phyloP scores from a whole-genome alignment of 2,888 invertebrate species.

The Acleris literana region DNA sequence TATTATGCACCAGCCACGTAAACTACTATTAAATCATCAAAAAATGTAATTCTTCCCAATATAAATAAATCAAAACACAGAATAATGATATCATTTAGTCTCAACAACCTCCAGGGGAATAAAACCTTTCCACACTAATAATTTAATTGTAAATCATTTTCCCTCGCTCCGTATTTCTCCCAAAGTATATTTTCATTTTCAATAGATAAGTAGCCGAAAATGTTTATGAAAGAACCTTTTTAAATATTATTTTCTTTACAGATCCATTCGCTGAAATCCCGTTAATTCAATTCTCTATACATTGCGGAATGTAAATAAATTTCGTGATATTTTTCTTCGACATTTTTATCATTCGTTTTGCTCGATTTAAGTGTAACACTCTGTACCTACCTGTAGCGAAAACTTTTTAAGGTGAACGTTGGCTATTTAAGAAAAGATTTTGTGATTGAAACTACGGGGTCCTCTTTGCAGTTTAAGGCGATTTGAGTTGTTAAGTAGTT shows the following conservation, averaged over 20 bases:
- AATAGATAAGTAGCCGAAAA: conserved; percentile 29
- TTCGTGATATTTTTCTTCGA: conserved; percentile 23
- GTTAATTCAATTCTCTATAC: conserved; percentile 30
- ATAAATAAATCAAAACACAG: no score
- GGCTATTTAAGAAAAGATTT: conserved; percentile 9
- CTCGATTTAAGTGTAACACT: conserved; percentile 13
- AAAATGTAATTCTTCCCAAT: no score
- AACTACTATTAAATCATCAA: no score
- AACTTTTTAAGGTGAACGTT: conserved; percentile 14
- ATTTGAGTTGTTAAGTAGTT: conserved; percentile 8
- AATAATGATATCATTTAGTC: no score
- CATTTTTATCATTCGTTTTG: conserved; percentile 17
- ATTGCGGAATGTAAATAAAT: conserved; percentile 24
- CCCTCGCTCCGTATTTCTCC: conserved; percentile 1
- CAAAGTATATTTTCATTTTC: conserved; percentile 21
- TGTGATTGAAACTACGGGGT: conserved; percentile 5
- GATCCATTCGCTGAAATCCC: conserved; percentile 22
- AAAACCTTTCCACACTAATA: conserved; percentile 13
- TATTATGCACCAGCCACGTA: no score
- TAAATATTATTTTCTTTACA: conserved; percentile 19
- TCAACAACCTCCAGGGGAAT: background rate
- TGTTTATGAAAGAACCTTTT: conserved; percentile 27
- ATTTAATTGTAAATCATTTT: conserved; percentile 20
- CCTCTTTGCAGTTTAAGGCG: background rate
- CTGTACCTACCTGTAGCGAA: background rate